A percentile compares a stretch with the other conserved stretches of the same genome.
These are phyloP conservation scores for Ennomos fuscantarius DNA, from an alignment of 2,888 invertebrate genomes.

Conservation along the genomic window DNA sequence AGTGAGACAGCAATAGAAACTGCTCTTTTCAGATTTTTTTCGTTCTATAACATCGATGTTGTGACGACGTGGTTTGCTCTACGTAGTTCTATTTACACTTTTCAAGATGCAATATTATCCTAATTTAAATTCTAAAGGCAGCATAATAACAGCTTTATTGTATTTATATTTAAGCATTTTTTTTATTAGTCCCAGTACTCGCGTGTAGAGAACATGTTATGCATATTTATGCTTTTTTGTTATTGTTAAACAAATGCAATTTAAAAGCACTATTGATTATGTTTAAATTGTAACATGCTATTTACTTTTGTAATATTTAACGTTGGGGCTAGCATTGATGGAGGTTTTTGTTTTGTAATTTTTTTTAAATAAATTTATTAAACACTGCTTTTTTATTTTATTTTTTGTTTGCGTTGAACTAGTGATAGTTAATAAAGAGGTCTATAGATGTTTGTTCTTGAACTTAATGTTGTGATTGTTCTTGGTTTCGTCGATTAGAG, in stretches of 20 bases:
- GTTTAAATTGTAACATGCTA: conserved; percentile 66
- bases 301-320: conserved; percentile 69
- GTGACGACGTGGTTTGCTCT: conserved; percentile 2
- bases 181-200: conserved; percentile 35
- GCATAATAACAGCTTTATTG: conserved; percentile 35
- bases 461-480: conserved; percentile 72
- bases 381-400: conserved; percentile 62
- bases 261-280: conserved; percentile 57
- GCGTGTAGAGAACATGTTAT: conserved; percentile 42
- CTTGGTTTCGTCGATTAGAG: conserved; percentile 60
- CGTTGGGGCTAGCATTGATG: conserved; percentile 72
- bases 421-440: conserved; percentile 22
- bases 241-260: conserved; percentile 52
- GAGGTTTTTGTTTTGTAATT: conserved; percentile 69
- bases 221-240: conserved; percentile 39
- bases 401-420: conserved; percentile 30
- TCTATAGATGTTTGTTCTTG: conserved; percentile 41
- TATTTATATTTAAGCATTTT: conserved; percentile 34
- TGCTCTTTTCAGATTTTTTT: conserved; percentile 36
- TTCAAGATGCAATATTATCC: conserved; percentile 48
- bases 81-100: conserved; percentile 15
- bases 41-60: neutral
- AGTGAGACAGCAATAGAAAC: neutral
- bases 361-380: conserved; percentile 82
- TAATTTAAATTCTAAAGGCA: conserved; percentile 50